phyloP scores from a whole-genome alignment of 2,888 invertebrate genomes.

The Ectobius pallidus region DNA sequence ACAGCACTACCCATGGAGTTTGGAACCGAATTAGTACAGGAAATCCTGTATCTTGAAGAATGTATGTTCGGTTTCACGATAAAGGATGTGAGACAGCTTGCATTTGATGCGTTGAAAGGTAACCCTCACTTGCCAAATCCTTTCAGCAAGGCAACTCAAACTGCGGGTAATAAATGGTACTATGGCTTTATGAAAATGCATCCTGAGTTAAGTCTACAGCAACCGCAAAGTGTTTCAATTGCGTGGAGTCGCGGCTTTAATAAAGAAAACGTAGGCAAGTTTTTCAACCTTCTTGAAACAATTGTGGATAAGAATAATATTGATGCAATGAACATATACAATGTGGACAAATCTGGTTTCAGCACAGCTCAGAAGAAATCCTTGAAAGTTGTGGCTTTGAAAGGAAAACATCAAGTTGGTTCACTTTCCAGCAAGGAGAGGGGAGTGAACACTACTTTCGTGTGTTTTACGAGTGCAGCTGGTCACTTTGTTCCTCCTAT shows the following conservation, averaged over 20 bases:
- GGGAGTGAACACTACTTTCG: not conserved
- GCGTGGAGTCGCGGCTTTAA: not conserved
- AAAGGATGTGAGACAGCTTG: not conserved
- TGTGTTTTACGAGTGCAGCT: too few relatives aligned
- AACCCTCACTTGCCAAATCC: not conserved
- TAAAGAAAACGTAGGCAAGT: not conserved
- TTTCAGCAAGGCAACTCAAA: not conserved
- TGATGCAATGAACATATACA: not conserved
- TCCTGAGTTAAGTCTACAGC: not conserved
- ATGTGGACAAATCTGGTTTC: not conserved
- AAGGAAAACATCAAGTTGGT: not conserved
- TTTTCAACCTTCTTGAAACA: not conserved
- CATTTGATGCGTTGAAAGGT: not conserved
- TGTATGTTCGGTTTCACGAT: not conserved
- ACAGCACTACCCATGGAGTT: not conserved
- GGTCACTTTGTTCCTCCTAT: too few relatives aligned
- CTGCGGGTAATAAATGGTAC: slow-evolving; percentile 8
- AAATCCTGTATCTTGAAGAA: not conserved
- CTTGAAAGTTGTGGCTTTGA: not conserved
- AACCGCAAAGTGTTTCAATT: not conserved
- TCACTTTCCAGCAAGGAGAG: not conserved
- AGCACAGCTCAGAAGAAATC: not conserved
- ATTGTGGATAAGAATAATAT: not conserved
- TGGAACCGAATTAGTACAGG: not conserved
- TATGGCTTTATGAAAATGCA: not conserved